Conservation (phyloP, 1,140 invertebrate genomes). For the Pseudomyrmex cubaensis region DNA sequence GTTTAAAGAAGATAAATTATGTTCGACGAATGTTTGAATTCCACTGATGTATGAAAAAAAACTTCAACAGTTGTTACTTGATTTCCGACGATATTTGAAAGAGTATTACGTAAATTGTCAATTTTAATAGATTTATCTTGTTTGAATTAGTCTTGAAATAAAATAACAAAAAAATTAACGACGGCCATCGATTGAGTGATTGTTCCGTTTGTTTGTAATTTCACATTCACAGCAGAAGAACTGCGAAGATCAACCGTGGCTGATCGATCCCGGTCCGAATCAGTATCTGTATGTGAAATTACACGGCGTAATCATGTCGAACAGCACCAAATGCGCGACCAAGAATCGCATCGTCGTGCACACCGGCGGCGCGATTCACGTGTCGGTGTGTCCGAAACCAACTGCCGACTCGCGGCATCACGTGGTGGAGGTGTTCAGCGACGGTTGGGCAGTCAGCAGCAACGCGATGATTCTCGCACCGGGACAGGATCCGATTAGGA, state of each 20-base stretch:
- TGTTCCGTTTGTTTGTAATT: neutral
- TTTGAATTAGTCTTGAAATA: neutral
- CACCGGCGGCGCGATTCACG: constrained; percentile 87
- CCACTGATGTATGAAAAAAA: neutral
- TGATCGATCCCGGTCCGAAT: constrained; percentile 90
- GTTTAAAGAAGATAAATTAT: no score
- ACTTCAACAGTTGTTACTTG: neutral
- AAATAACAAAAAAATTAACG: neutral
- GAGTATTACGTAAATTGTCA: neutral
- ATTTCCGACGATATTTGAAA: neutral
- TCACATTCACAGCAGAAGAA: constrained; percentile 87
- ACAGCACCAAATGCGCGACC: constrained; percentile 87
- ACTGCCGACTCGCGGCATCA: constrained; percentile 86
- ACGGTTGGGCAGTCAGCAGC: constrained; percentile 90
- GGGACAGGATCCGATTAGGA: constrained; percentile 87
- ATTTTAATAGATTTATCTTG: neutral
- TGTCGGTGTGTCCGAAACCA: constrained; percentile 90
- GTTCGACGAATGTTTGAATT: neutral
- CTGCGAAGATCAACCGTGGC: constrained; percentile 91
- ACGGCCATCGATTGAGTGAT: neutral
- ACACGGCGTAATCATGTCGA: constrained; percentile 87
- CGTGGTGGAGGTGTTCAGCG: constrained; percentile 92
- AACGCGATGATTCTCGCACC: constrained; percentile 86
- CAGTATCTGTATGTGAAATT: constrained; percentile 90
- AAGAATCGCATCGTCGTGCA: constrained; percentile 91